Base-by-base conservation (phyloP, 2,113 vertebrate species). In the Alectura lathami region DNA sequence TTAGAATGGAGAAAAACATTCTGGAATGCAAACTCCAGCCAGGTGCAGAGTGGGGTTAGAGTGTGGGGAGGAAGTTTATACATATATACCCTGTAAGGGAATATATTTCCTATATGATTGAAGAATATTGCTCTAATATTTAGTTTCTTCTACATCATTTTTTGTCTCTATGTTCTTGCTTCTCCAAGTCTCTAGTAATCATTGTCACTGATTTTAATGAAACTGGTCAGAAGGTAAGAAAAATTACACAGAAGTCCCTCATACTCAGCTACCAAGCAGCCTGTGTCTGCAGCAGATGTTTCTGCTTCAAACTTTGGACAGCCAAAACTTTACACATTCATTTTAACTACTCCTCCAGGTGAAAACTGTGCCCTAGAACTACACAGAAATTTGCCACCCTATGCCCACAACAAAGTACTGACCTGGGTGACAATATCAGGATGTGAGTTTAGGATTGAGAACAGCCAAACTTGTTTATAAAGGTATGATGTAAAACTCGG, bases 381-480 rank as follows among this genome's bases (percentile, higher is more conserved):
- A 1, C 47, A 36, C 0, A 26, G 8, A 54, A 38, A 75, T 66
- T 26, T 72, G 4, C 20, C 8, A 6, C 26, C 12, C 45, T 36
- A 47, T 22, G 23, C 9, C 15, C 20, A 21, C 8, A 66, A 29
- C 8, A 63, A 53, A 45, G 7, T 30, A 17, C 8, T 63, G n/a
- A 70, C 30, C 6, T 69, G 48, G 0, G 0, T 12, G 7, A 11
- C 12, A 62, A 6, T 13, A 64, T 17, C 10, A 27, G 12, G 66
- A 11, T 8, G 29, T 15, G 20, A 54, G 24, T 64, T 76, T 48
- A 53, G 51, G 26, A 32, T 16, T 29, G 11, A 0, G 1, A 81
- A 15, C 40, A 48, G 22, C 5, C 1, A 2, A 72, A 17, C 1
- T 45, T 20, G 2, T 51, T 93, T 59, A 50, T 9, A n/a, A 64